Base-by-base conservation (phyloP, 2,797 vertebrate genomes). In the Passerculus sandwichensis region DNA sequence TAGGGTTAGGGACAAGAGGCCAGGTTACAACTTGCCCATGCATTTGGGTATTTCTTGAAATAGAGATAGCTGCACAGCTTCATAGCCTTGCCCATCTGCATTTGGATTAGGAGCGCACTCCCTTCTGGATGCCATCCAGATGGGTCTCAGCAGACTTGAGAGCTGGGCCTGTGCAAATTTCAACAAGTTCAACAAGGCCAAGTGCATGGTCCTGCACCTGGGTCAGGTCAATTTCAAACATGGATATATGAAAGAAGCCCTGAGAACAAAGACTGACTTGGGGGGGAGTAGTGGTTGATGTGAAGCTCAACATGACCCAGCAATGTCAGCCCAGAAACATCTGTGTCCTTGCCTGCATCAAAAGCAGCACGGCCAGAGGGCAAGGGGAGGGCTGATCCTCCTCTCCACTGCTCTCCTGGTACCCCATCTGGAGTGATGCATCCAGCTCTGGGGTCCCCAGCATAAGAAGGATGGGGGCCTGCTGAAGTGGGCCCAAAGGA, bases 11-110 rank as follows among this genome's bases (percentile, higher is more conserved):
- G 29, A 5, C n/a, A 76, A 51, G 57, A 51, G 36, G 32, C 27
- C 32, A n/a, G 32, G 25, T 50, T 0, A 0, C 25, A 22, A 42
- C 19, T 16, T 7, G 4, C 47, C n/a, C 2, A 1, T 8, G 13
- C 4, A 13, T 57, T 69, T 4, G 1, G 6, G 3, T 54, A 30
- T 38, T 42, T 44, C 14, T 34, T 59, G 30, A 19, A 70, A 60
- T 5, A 42, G 26, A 73, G 61, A 42, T 23, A 57, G 19, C 30
- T 40, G 40, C 44, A 60, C 26, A 56, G 42, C 15, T 47, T 14
- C 36, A 51, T 4, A 75, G 57, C 30, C n/a, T 12, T 61, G 17
- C 4, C 25, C 14, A 9, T 18, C 20, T 14, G 1, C 42, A 29
- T n/a, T 48, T 57, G 30, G 22, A 20, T 53, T 53, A 71, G 20